Evolutionary conservation across 2,113 vertebrate species (phyloP), one percentile per base, ranked within the genome.

Genomic region (Zapornia atra): DNA sequence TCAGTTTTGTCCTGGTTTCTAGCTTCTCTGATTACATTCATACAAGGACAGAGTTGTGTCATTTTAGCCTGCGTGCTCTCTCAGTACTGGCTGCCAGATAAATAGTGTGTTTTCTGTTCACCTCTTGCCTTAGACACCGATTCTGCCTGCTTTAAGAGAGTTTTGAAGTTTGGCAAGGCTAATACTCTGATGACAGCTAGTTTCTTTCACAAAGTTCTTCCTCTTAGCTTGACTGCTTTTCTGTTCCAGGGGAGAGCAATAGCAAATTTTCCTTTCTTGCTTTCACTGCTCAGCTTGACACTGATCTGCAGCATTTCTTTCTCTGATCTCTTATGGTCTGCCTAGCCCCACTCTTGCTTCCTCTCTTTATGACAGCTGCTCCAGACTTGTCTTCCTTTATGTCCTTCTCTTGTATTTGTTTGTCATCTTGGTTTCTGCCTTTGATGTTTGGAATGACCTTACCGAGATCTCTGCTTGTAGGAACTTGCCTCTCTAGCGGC

Each of bases 201-300:
- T 11, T 71, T 88, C 86, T 92, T 83, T 92, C 72, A 86, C 56
- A 50, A 84, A 42, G 29, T 94, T 92, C 59, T 86, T 80, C 40
- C 42, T 91, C 65, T 71, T 81, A 78, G 56, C 60, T 78, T 90
- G 83, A 59, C 73, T 84, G 53, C 72, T 92, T 92, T 96, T 96
- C 57, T 86, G 22, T 89, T 94, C 69, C 36, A 73, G 28, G 66
- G 18, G 34, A 91, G 38, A 83, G 80, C 77, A 86, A 66, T 78
- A 81, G 79, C 5, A 2, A 68, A 8, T 90, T 88, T 91, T 86
- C 65, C 44, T 48, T 54, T 83, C 83, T n/a, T 60, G 68, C 85
- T 86, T 95, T 93, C 90, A 63, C 50, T 83, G 77, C 86, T 83
- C 61, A 95, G 86, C 72, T 92, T 90, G 69, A 81, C 82, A 72